Evolutionary conservation across 2,113 vertebrate species (phyloP).

Genomic region (Beaufortia kweichowensis): DNA sequence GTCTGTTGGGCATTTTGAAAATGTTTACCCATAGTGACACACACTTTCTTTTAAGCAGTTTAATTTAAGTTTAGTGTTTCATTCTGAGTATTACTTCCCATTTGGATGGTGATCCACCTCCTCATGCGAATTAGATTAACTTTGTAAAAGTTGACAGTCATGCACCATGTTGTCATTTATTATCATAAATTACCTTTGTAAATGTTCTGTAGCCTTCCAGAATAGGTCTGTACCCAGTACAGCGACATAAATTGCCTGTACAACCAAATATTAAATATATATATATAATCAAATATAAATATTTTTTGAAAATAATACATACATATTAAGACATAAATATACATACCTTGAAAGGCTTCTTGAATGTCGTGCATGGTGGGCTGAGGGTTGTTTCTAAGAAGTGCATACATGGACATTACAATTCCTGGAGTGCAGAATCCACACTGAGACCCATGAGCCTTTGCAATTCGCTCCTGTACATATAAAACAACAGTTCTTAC

Average conservation of each 20-base stretch:
- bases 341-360: constrained; percentile 90
- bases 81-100: too few relatives aligned
- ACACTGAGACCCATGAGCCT: constrained; percentile 91
- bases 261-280: neutral
- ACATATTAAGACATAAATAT: neutral
- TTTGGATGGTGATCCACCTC: too few relatives aligned
- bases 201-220: constrained; percentile 91
- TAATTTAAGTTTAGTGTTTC: too few relatives aligned
- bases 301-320: neutral
- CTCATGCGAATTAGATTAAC: too few relatives aligned
- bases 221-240: constrained; percentile 93
- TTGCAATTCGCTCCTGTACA: constrained; percentile 87
- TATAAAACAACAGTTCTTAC: neutral
- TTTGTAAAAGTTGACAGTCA: too few relatives aligned
- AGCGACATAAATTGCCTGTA: constrained; percentile 92
- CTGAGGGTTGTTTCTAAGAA: constrained; percentile 82
- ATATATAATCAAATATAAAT: neutral
- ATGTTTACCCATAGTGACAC: too few relatives aligned
- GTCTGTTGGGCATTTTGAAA: too few relatives aligned
- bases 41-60: too few relatives aligned
- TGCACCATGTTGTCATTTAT: too few relatives aligned
- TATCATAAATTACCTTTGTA: constrained; percentile 84
- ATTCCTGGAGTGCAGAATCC: constrained; percentile 96
- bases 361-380: constrained; percentile 84
- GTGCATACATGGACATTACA: constrained; percentile 94